A percentile compares a stretch with the other conserved stretches of the same genome.
These are phyloP conservation scores for Borostomias antarcticus DNA, from an alignment of 2,797 vertebrate species.

Conservation along the genomic window DNA sequence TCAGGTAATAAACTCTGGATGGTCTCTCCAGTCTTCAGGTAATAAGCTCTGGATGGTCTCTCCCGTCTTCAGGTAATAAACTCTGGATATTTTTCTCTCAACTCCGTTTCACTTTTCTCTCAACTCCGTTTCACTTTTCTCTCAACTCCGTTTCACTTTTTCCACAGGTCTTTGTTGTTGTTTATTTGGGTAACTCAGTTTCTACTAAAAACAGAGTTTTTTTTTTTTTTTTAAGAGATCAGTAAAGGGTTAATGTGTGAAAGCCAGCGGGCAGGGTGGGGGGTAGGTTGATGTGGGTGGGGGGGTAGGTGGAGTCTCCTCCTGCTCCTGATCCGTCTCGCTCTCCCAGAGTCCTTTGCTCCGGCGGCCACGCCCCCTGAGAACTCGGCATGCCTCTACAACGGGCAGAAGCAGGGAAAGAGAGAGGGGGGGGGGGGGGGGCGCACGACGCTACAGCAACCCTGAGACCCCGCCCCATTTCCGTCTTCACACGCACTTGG, in stretches of 20 bases:
- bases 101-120: no score
- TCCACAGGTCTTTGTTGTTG: slow-evolving; percentile 10
- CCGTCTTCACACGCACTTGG: no score
- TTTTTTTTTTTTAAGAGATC: slow-evolving; percentile 6
- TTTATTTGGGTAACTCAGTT: slow-evolving; percentile 31
- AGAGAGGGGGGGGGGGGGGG: slow-evolving; percentile 15
- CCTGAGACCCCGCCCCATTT: no score
- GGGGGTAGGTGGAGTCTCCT: slow-evolving; percentile 57
- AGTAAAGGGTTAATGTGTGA: slow-evolving; percentile 30
- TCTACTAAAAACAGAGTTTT: slow-evolving; percentile 32
- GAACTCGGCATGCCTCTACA: slow-evolving; percentile 20
- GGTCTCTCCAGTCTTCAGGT: no score
- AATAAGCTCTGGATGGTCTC: no score
- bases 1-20: no score
- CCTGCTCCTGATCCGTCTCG: slow-evolving; percentile 22
- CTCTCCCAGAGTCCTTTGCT: slow-evolving; percentile 51
- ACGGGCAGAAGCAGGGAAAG: slow-evolving; percentile 1
- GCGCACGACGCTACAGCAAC: no score
- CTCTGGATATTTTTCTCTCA: no score
- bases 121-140: no score
- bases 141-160: no score
- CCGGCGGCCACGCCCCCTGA: slow-evolving; percentile 41
- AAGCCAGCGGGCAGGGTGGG: slow-evolving; percentile 25
- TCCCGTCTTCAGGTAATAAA: no score
- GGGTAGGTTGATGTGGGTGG: slow-evolving; percentile 11